Evolutionary conservation across 1,140 invertebrate species (phyloP), one percentile per base, ranked within the genome.

Genomic region (Phthorimaea operculella): DNA sequence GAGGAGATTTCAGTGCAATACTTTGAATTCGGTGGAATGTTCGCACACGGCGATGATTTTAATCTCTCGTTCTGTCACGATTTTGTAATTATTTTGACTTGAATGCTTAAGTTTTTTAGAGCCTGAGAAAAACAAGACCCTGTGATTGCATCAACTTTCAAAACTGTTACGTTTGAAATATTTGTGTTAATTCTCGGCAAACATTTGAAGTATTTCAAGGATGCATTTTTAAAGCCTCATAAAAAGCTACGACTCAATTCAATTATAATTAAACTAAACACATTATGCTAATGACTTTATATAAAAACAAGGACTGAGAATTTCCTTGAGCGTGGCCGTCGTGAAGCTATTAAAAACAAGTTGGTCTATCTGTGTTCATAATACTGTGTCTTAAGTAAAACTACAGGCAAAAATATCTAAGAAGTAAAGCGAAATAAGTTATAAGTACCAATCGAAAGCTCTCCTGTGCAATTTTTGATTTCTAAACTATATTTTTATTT

Each of bases 271-370:
- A 68, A 58, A 51, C 66, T 60, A 68, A 5, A 47, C 15, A 47
- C 63, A 66, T 54, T 58, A 72, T 68, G 66, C 58, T 70, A 71
- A 71, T 71, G 62, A 59, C 52, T 51, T 49, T 61, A 39, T 55
- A 68, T 70, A 70, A 72, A 68, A 73, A 47, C 70, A 72, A 69
- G 70, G 62, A 67, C 39, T 51, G 53, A 59, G 34, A 60, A 75
- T 74, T 75, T 75, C 68, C 69, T 72, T 73, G 60, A 70, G 63
- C 63, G 69, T 67, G 67, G 62, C 65, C 72, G 66, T 64, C 61
- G 49, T 64, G 57, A 58, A 70, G 59, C 60, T 59, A 68, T 68
- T 72, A 52, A 58, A n/a, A 28, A 28, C 21, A 4, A 28, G 21
- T 28, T 28, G 21, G 21, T 4, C 2, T n/a, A n/a, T 28, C 2